Evolutionary conservation across 2,888 invertebrate genomes (phyloP).

Genomic region (Papilio demoleus): DNA sequence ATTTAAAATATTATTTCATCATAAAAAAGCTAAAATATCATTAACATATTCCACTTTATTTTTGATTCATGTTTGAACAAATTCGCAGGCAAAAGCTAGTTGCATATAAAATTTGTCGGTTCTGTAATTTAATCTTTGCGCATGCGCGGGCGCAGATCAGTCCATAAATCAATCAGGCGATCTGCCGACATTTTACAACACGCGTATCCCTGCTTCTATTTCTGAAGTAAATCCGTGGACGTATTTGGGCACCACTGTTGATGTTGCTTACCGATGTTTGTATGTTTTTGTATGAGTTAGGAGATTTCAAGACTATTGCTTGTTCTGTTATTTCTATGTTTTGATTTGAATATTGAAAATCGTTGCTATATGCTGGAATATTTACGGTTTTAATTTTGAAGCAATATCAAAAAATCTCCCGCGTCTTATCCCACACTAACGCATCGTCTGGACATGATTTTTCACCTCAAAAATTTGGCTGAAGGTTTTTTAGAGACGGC

Average conservation of each 20-base stretch:
- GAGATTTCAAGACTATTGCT: slow-evolving; percentile 11
- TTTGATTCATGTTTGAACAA: too few species aligned
- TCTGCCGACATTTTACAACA: slow-evolving; percentile 69
- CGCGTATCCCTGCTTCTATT: slow-evolving; percentile 68
- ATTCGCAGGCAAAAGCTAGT: background rate
- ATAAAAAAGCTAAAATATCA: too few species aligned
- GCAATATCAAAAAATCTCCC: background rate
- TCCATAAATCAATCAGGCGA: slow-evolving; percentile 74
- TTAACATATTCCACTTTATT: too few species aligned
- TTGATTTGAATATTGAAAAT: background rate
- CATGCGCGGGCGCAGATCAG: slow-evolving; percentile 60
- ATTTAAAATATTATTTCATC: too few species aligned
- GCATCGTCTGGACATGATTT: too few species aligned
- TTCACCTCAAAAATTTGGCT: too few species aligned
- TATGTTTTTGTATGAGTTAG: slow-evolving; percentile 37
- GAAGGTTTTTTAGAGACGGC: too few species aligned
- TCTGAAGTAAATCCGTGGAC: slow-evolving; percentile 67
- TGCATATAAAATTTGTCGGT: background rate
- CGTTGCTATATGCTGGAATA: background rate
- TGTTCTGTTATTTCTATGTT: background rate
- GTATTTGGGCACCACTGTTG: slow-evolving; percentile 69
- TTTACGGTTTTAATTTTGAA: background rate
- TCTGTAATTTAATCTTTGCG: slow-evolving; percentile 46
- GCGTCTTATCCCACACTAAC: too few species aligned
- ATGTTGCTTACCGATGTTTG: slow-evolving; percentile 55